These are phyloP conservation scores for Atta texana DNA, from an alignment of 1,140 invertebrate species.

Conservation along the genomic window DNA sequence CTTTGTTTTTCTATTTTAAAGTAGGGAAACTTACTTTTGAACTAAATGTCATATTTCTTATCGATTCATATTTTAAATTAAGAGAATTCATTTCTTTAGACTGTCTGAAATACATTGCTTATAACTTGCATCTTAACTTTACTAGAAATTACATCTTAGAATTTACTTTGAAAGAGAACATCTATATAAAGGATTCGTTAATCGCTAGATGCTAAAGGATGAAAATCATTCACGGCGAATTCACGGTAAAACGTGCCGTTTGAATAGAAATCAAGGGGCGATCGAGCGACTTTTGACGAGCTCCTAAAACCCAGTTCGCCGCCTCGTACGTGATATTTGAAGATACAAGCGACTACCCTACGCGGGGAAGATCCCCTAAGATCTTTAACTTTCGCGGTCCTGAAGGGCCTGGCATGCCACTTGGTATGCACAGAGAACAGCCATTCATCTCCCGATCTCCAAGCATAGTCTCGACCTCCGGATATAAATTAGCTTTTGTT, in stretches of 20 bases:
- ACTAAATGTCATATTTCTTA: too few relatives aligned
- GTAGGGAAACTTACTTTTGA: too few relatives aligned
- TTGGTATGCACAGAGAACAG: constrained; percentile 85
- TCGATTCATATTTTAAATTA: neutral
- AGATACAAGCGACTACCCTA: constrained; percentile 61
- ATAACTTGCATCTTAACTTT: neutral
- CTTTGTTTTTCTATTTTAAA: too few relatives aligned
- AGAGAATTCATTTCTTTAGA: neutral
- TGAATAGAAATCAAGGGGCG: constrained; percentile 60
- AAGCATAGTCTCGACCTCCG: constrained; percentile 82
- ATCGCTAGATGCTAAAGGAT: constrained; percentile 12
- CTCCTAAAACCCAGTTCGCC: constrained; percentile 22
- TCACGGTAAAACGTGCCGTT: constrained; percentile 15
- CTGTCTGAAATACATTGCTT: neutral
- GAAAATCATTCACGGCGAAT: constrained; percentile 43
- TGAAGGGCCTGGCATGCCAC: constrained; percentile 66
- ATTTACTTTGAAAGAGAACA: constrained; percentile 42
- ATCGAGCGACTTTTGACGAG: constrained; percentile 60
- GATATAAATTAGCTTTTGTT: constrained; percentile 87
- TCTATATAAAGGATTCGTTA: neutral
- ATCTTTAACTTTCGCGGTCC: constrained; percentile 81
- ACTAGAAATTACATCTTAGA: constrained; percentile 20
- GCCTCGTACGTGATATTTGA: constrained; percentile 64
- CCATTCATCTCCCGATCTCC: constrained; percentile 86
- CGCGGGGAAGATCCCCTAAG: constrained; percentile 73